These are phyloP conservation scores for Hyposoter dolosus DNA, from an alignment of 2,888 invertebrate genomes.

Conservation along the genomic window DNA sequence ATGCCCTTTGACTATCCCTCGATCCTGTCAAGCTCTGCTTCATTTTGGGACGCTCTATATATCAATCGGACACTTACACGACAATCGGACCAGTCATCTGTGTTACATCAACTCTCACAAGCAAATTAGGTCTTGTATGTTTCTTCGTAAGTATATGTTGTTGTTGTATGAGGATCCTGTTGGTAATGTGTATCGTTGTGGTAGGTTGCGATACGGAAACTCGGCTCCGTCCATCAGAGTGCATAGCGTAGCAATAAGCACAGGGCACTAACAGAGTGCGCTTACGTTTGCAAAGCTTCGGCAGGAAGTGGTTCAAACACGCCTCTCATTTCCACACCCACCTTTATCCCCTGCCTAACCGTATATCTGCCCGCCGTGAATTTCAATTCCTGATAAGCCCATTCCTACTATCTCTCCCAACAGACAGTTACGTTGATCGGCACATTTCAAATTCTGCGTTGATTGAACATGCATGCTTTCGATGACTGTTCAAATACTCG, in stretches of 20 bases:
- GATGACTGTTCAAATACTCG: constrained; percentile 61
- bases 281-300: constrained; percentile 49
- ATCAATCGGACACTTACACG: neutral
- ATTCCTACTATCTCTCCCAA: constrained; percentile 17
- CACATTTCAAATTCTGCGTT: constrained; percentile 65
- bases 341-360: constrained; percentile 8
- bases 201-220: constrained; percentile 12
- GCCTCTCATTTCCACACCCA: constrained; percentile 27
- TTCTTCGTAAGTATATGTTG: constrained; percentile 35
- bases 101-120: constrained; percentile 3
- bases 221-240: constrained; percentile 37
- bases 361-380: constrained; percentile 23
- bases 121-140: constrained; percentile 1
- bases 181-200: constrained; percentile 29
- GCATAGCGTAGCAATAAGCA: constrained; percentile 51
- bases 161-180: constrained; percentile 22
- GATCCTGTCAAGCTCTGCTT: neutral
- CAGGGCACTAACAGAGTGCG: constrained; percentile 27
- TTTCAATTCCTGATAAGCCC: constrained; percentile 60
- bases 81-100: neutral
- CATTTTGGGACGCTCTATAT: neutral
- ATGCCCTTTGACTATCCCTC: neutral
- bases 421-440: constrained; percentile 44
- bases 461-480: constrained; percentile 55
- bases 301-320: constrained; percentile 56